phyloP scores from a whole-genome alignment of 2,113 vertebrate genomes.

The Lutjanus erythropterus region DNA sequence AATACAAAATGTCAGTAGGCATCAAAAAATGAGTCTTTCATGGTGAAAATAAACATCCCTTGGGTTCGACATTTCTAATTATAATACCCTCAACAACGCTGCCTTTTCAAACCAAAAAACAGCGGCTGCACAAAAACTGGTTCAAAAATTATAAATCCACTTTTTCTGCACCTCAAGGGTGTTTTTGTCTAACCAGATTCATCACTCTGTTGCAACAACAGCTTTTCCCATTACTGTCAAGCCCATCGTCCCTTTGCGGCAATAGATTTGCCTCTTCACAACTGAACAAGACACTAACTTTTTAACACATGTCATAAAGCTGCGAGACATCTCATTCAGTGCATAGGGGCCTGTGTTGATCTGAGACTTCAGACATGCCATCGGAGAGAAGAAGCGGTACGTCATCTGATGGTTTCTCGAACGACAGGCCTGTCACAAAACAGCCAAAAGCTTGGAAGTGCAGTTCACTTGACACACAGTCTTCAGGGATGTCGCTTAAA shows the following conservation, averaged over 20 bases:
- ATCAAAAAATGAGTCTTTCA: slow-evolving; percentile 57
- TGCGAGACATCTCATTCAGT: slow-evolving; percentile 80
- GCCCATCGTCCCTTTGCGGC: slow-evolving; percentile 64
- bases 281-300: slow-evolving; percentile 79
- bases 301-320: slow-evolving; percentile 82
- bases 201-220: slow-evolving; percentile 67
- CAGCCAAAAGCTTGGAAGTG: slow-evolving; percentile 61
- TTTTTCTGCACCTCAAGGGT: slow-evolving; percentile 54
- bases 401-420: slow-evolving; percentile 61
- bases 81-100: slow-evolving; percentile 30
- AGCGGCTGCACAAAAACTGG: slow-evolving; percentile 31
- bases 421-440: slow-evolving; percentile 69
- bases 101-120: slow-evolving; percentile 34
- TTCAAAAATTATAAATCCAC: slow-evolving; percentile 51
- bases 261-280: slow-evolving; percentile 75
- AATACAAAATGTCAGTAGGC: slow-evolving; percentile 75
- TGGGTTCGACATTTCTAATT: slow-evolving; percentile 59
- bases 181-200: slow-evolving; percentile 61
- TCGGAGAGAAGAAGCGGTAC: slow-evolving; percentile 61
- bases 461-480: slow-evolving; percentile 66
- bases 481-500: slow-evolving; percentile 55
- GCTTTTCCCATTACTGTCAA: slow-evolving; percentile 76
- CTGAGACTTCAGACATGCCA: slow-evolving; percentile 70
- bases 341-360: slow-evolving; percentile 69
- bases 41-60: slow-evolving; percentile 52